Evolutionary conservation across 1,140 invertebrate species (phyloP).

Genomic region (Drosophila simulans): DNA sequence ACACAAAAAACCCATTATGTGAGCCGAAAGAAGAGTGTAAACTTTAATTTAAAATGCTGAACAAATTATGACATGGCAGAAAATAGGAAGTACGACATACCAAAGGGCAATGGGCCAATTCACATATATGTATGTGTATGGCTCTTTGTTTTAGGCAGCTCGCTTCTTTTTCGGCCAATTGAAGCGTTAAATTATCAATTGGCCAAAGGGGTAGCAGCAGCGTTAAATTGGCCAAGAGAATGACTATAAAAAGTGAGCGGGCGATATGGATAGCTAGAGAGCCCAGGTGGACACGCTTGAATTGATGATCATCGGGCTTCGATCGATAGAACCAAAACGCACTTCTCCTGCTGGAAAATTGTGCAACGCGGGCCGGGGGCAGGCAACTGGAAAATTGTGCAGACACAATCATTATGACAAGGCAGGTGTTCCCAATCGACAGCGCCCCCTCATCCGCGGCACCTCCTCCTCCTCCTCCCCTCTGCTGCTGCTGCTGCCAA

Average conservation of each 20-base stretch:
- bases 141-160: constrained; percentile 37
- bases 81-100: constrained; percentile 16
- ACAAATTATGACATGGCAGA: constrained; percentile 74
- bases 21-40: constrained; percentile 4
- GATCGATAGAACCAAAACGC: constrained; percentile 15
- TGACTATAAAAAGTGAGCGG: neutral
- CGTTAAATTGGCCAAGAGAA: constrained; percentile 77
- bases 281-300: constrained; percentile 71
- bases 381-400: constrained; percentile 79
- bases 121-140: constrained; percentile 22
- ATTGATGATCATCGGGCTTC: constrained; percentile 39
- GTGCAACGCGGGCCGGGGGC: constrained; percentile 14
- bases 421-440: constrained; percentile 54
- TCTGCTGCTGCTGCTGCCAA: neutral
- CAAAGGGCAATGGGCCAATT: constrained; percentile 48
- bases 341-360: constrained; percentile 55
- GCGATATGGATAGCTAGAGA: neutral
- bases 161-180: constrained; percentile 57
- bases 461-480: too few species aligned
- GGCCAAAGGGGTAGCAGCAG: constrained; percentile 63
- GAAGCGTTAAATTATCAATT: constrained; percentile 83
- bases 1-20: constrained; percentile 46
- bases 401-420: constrained; percentile 59
- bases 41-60: constrained; percentile 64
- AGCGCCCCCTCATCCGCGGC: neutral